Conservation (phyloP, 2,113 vertebrate genomes). For the Ariopsis seemanni region DNA sequence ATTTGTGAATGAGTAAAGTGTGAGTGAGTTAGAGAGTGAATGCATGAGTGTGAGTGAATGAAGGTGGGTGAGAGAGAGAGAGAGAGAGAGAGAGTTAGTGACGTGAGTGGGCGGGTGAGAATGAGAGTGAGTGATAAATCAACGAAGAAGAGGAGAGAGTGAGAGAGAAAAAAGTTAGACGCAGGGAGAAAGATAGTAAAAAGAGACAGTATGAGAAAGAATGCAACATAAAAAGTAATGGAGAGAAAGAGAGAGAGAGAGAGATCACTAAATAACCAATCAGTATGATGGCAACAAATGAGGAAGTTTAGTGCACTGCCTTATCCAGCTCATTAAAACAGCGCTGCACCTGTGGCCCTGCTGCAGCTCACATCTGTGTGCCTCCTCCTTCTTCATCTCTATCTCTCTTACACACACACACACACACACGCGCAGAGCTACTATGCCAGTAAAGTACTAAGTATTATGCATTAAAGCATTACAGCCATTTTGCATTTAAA, state of each 20-base stretch:
- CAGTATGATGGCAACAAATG: conserved; percentile 71
- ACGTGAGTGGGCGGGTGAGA: neutral
- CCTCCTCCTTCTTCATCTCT: neutral
- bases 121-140: neutral
- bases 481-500: conserved; percentile 9
- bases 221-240: neutral
- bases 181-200: neutral
- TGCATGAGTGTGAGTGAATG: neutral
- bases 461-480: conserved; percentile 10
- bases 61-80: neutral
- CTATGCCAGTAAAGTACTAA: conserved; percentile 7
- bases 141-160: no score
- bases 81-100: no score
- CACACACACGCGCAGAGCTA: neutral
- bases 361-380: conserved; percentile 70
- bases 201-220: neutral
- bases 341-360: conserved; percentile 68
- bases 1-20: no score
- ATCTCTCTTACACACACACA: neutral
- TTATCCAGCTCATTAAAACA: conserved; percentile 68
- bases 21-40: neutral
- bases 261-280: conserved; percentile 71
- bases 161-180: neutral
- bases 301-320: conserved; percentile 67
- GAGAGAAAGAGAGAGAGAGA: conserved; percentile 44